Percentiles rank a stretch among this genome's conserved stretches.
These are phyloP conservation scores for Hedya salicella DNA, from an alignment of 2,888 invertebrate genomes.

Conservation along the genomic window DNA sequence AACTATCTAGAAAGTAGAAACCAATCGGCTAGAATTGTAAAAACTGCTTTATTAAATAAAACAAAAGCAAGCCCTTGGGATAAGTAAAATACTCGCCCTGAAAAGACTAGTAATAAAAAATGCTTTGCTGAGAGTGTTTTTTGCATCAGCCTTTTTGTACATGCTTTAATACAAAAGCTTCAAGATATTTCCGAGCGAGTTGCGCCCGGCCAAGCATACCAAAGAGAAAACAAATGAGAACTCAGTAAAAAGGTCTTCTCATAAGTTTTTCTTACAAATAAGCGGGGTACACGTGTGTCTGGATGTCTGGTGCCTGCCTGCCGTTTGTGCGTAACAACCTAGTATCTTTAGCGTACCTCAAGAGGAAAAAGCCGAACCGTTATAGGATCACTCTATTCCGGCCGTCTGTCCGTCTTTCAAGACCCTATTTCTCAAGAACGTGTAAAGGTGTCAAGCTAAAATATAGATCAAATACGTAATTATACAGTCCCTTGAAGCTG, in stretches of 20 bases:
- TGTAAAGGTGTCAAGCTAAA: no score
- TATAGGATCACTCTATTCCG: no score
- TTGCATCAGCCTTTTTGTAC: constrained; percentile 19
- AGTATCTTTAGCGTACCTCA: no score
- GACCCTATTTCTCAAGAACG: no score
- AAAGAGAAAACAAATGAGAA: constrained; percentile 25
- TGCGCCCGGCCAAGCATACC: constrained; percentile 7
- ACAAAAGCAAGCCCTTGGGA: not conserved
- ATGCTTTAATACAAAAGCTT: constrained; percentile 33
- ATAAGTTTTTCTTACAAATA: constrained; percentile 12
- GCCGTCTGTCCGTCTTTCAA: no score
- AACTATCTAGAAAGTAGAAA: no score
- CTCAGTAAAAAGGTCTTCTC: constrained; percentile 13
- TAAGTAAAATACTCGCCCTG: not conserved
- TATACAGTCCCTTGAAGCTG: no score
- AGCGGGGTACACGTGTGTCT: not conserved
- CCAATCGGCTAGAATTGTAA: not conserved
- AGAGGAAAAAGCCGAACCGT: no score
- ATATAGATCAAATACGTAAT: no score
- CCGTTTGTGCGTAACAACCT: no score
- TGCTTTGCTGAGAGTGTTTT: constrained; percentile 13
- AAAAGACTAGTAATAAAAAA: constrained; percentile 9
- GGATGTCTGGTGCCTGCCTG: not conserved
- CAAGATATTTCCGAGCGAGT: constrained; percentile 24
- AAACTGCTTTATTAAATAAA: not conserved